A percentile compares a stretch with the other conserved stretches of the same genome.
Conservation (phyloP, 1,140 invertebrate genomes). For the Pseudomyrmex sp. region DNA sequence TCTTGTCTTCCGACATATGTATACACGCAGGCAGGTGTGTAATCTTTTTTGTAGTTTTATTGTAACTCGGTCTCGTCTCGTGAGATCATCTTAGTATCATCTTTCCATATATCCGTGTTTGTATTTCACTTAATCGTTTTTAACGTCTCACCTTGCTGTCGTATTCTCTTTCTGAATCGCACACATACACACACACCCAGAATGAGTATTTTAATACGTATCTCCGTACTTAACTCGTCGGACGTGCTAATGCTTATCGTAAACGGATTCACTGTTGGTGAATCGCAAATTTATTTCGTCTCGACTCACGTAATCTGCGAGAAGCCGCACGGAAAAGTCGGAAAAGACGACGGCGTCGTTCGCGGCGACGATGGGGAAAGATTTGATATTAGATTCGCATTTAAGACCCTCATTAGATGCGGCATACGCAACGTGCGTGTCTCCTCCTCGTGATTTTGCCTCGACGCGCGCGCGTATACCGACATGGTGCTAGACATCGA, state of each 20-base stretch:
- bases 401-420: slow-evolving; percentile 67
- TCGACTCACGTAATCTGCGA: slow-evolving; percentile 36
- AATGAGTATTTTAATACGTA: slow-evolving; percentile 35
- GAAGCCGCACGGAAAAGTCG: slow-evolving; percentile 58
- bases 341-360: slow-evolving; percentile 36
- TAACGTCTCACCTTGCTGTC: background rate
- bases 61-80: background rate
- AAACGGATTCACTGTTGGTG: background rate
- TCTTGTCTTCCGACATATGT: background rate
- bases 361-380: slow-evolving; percentile 49
- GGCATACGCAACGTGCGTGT: slow-evolving; percentile 71
- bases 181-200: background rate
- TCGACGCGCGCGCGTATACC: slow-evolving; percentile 31
- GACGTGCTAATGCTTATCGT: background rate
- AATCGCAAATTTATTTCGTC: slow-evolving; percentile 39
- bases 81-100: slow-evolving; percentile 45
- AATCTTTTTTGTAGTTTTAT: background rate
- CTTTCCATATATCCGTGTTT: background rate
- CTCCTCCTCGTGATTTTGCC: slow-evolving; percentile 67
- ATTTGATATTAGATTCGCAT: slow-evolving; percentile 70
- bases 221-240: background rate
- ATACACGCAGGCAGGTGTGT: no score
- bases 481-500: slow-evolving; percentile 17
- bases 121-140: slow-evolving; percentile 29
- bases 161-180: slow-evolving; percentile 9